A percentile compares a stretch with the other conserved stretches of the same genome.
These are phyloP conservation scores for Ypsolopha scabrella DNA, from an alignment of 2,888 invertebrate genomes.

Conservation along the genomic window DNA sequence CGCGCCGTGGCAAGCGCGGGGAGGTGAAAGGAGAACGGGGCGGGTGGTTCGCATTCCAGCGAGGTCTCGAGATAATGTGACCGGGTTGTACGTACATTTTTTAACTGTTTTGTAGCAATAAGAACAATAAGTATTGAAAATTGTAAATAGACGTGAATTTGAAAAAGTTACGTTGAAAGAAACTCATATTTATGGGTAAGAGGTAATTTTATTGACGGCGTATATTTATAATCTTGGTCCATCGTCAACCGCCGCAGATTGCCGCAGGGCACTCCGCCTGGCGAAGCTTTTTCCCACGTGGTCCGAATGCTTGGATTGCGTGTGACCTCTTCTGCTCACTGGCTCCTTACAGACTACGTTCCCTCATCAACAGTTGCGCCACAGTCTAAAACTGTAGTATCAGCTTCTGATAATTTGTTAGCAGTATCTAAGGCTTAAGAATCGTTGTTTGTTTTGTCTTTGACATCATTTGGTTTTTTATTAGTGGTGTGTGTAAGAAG, in stretches of 20 bases:
- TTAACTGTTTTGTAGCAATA: too few relatives aligned
- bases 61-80: too few relatives aligned
- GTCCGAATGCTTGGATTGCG: conserved; percentile 65
- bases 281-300: conserved; percentile 61
- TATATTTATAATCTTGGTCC: conserved; percentile 32
- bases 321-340: conserved; percentile 50
- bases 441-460: conserved; percentile 25
- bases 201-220: neutral
- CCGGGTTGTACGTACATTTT: too few relatives aligned
- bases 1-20: too few relatives aligned
- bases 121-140: too few relatives aligned
- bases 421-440: neutral
- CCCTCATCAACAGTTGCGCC: neutral
- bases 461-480: conserved; percentile 24
- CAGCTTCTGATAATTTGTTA: neutral
- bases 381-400: conserved; percentile 12
- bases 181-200: neutral
- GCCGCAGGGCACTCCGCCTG: conserved; percentile 58
- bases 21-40: too few relatives aligned
- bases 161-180: too few relatives aligned
- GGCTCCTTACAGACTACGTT: conserved; percentile 11
- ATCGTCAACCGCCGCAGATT: conserved; percentile 62
- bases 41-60: too few relatives aligned
- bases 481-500: conserved; percentile 30
- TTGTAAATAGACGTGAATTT: too few relatives aligned